A percentile compares a stretch with the other conserved stretches of the same genome.
Conservation (phyloP, 2,113 vertebrate species). For the Piprites chloris region DNA sequence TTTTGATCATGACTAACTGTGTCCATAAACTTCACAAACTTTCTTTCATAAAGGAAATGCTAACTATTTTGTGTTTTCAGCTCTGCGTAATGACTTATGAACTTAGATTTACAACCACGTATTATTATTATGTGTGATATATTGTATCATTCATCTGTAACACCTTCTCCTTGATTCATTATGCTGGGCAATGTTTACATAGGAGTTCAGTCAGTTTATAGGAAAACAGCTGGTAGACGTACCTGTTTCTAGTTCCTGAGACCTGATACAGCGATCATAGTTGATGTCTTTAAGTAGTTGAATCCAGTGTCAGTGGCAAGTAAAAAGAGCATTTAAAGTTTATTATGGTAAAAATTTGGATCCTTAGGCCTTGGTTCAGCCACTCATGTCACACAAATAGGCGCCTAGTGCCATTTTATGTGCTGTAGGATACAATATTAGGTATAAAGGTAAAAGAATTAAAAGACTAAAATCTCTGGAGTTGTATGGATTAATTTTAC, state of each 20-base stretch:
- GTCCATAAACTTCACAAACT: neutral
- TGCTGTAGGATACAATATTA: neutral
- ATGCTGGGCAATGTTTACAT: neutral
- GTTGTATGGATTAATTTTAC: neutral
- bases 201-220: neutral
- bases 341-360: neutral
- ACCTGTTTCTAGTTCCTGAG: neutral
- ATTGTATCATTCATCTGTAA: neutral
- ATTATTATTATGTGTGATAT: neutral
- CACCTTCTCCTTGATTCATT: neutral
- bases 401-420: neutral
- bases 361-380: neutral
- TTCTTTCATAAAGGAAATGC: neutral
- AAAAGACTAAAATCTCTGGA: neutral
- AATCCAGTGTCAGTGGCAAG: neutral
- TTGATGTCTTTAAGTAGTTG: neutral
- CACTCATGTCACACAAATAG: rapidly evolving
- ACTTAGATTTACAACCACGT: neutral
- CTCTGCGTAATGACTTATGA: neutral
- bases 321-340: neutral
- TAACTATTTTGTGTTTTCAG: neutral
- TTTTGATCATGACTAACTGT: neutral
- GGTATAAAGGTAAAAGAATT: neutral
- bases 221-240: neutral
- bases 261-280: neutral